Conservation (phyloP, 2,797 vertebrate genomes). For the Chrosomus eos region DNA sequence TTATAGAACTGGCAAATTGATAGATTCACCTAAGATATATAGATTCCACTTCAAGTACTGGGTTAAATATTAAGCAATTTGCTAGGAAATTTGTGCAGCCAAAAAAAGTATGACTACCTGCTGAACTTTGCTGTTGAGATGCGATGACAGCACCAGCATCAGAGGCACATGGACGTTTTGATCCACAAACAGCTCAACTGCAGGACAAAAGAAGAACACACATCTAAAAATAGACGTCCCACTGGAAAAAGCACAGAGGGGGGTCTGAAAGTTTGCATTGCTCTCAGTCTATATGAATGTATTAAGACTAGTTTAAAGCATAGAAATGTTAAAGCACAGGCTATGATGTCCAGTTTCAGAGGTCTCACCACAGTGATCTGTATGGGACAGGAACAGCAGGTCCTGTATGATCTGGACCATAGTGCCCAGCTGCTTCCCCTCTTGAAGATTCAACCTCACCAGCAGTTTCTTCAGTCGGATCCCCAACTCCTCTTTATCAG, state of each 20-base stretch:
- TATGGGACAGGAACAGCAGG: constrained; percentile 82
- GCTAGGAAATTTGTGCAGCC: background rate
- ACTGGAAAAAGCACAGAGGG: background rate
- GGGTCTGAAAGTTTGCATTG: background rate
- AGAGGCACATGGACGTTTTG: constrained; percentile 85
- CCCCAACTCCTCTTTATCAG: constrained; percentile 73
- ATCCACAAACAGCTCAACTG: constrained; percentile 84
- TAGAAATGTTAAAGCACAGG: background rate
- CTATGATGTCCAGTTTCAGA: background rate
- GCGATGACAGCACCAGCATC: constrained; percentile 82
- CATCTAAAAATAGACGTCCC: constrained; percentile 44
- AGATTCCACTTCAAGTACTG: too few species aligned
- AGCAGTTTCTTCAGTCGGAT: constrained; percentile 85
- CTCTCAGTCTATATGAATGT: background rate
- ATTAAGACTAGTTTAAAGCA: background rate
- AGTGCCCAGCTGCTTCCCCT: constrained; percentile 82
- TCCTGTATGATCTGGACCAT: constrained; percentile 91
- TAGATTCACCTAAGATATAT: too few species aligned
- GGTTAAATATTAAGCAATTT: background rate
- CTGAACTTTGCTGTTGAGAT: constrained; percentile 84
- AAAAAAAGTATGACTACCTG: constrained; percentile 76
- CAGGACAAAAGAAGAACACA: constrained; percentile 66
- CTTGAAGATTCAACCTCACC: constrained; percentile 85
- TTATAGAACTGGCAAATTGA: too few species aligned
- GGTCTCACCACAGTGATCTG: constrained; percentile 81